Base-by-base conservation (phyloP, 2,113 vertebrate genomes). In the Sarotherodon lohbergeri region DNA sequence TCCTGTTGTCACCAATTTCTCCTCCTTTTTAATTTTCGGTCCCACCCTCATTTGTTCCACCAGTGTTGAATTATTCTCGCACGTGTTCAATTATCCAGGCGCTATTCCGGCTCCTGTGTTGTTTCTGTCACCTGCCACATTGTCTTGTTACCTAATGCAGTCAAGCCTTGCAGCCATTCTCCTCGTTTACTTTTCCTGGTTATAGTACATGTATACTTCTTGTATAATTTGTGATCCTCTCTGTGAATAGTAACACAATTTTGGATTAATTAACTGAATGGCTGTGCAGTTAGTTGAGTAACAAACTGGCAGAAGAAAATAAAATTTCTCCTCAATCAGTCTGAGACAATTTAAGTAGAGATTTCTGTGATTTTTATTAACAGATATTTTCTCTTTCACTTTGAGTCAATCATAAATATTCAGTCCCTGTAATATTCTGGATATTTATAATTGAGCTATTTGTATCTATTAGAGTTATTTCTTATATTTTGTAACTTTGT, bases 211-310 rank as follows among this genome's bases (percentile, higher is more conserved):
- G 43, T 19, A 11, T 76, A 76, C 16, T 76, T 46, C 43, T 19
- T 78, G 43, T 78, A 39, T 66, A 39, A 27, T 32, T 78, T 66
- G 61, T 39, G 43, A n/a, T 78, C 27, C 6, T 78, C 48, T 32
- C 43, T 78, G 9, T 76, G 71, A 76, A 19, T 76, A 48, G 24
- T 32, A 50, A 76, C 41, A 50, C 43, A 32, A 16, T 48, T 76
- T 50, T 1, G 4, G 24, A 76, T 76, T 76, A 50, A 50, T 76
- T 76, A 50, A 48, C 71, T 29, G 68, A 76, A 76, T 41, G 22
- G 39, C 43, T 46, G 0, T 0, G 1, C 24, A 17, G 41, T 48
- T 48, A 48, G 41, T 29, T 48, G 2, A 48, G 41, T 4, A 50
- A 50, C 27, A 78, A 50, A 50, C 27, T 50, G 73, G 46, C 27